Conservation (phyloP, 2,888 invertebrate species). For the Apodemia zela region DNA sequence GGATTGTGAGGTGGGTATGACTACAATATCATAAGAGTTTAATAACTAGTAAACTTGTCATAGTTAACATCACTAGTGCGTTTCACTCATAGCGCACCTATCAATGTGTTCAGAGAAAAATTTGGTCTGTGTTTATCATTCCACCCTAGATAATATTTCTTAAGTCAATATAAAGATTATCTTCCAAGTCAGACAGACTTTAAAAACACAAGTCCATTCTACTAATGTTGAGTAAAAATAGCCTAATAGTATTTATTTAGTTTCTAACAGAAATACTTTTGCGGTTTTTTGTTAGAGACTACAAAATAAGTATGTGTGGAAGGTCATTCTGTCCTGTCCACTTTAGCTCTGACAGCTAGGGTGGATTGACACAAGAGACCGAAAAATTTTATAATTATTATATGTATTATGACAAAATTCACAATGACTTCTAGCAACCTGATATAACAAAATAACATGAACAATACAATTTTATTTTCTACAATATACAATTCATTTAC, state of each 20-base stretch:
- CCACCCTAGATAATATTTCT: not conserved
- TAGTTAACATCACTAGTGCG: slow-evolving; percentile 61
- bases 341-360: not conserved
- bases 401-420: slow-evolving; percentile 60
- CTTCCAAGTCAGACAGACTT: too few relatives aligned
- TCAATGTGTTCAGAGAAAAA: slow-evolving; percentile 44
- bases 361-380: not conserved
- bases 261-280: too few relatives aligned
- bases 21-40: slow-evolving; percentile 57
- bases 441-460: slow-evolving; percentile 65
- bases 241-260: too few relatives aligned
- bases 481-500: slow-evolving; percentile 72
- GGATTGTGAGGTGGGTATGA: slow-evolving; percentile 64
- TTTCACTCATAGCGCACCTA: slow-evolving; percentile 49
- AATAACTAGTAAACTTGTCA: slow-evolving; percentile 50
- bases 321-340: too few relatives aligned
- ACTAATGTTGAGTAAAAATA: too few relatives aligned
- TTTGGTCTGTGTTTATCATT: slow-evolving; percentile 32
- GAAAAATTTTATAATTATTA: slow-evolving; percentile 35
- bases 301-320: too few relatives aligned
- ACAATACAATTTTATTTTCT: slow-evolving; percentile 57
- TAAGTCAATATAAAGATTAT: not conserved
- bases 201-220: too few relatives aligned
- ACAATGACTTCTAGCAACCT: slow-evolving; percentile 69
- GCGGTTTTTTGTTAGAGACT: too few relatives aligned